Evolutionary conservation across 2,888 invertebrate species (phyloP).

Genomic region (Ochropleura leucogaster): DNA sequence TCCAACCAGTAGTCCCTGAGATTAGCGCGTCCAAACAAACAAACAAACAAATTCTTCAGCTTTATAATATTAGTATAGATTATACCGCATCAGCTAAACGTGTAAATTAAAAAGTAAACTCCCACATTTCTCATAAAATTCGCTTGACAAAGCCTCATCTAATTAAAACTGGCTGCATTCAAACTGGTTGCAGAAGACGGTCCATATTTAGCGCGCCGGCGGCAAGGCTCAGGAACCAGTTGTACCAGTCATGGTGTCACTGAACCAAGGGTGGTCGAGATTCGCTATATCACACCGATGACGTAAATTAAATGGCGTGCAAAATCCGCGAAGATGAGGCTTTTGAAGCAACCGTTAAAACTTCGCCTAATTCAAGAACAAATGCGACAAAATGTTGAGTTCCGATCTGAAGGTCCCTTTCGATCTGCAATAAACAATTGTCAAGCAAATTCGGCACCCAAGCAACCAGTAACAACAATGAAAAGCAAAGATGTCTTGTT

Average conservation of each 20-base stretch:
- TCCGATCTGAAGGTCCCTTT: not conserved
- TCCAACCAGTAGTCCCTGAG: too few relatives aligned
- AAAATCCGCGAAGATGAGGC: slow-evolving; percentile 8
- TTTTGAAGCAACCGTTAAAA: slow-evolving; percentile 5
- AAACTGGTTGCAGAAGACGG: slow-evolving; percentile 42
- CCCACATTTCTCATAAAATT: slow-evolving; percentile 16
- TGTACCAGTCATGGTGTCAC: slow-evolving; percentile 67
- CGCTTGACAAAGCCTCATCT: slow-evolving; percentile 23
- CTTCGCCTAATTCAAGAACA: not conserved
- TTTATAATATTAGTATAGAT: too few relatives aligned
- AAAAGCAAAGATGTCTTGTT: not conserved
- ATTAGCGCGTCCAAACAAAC: too few relatives aligned
- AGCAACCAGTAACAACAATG: not conserved
- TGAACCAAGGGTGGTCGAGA: slow-evolving; percentile 68
- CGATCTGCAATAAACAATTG: not conserved
- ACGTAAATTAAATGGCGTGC: slow-evolving; percentile 33
- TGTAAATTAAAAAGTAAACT: slow-evolving; percentile 5
- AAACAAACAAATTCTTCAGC: too few relatives aligned
- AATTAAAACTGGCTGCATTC: slow-evolving; percentile 45
- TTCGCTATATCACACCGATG: slow-evolving; percentile 51
- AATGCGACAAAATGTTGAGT: not conserved
- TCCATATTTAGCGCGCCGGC: slow-evolving; percentile 69
- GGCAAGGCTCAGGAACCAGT: slow-evolving; percentile 70
- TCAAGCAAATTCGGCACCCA: not conserved
- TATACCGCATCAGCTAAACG: too few relatives aligned